Evolutionary conservation across 2,888 invertebrate species (phyloP).

Genomic region (Hypercompe scribonia): DNA sequence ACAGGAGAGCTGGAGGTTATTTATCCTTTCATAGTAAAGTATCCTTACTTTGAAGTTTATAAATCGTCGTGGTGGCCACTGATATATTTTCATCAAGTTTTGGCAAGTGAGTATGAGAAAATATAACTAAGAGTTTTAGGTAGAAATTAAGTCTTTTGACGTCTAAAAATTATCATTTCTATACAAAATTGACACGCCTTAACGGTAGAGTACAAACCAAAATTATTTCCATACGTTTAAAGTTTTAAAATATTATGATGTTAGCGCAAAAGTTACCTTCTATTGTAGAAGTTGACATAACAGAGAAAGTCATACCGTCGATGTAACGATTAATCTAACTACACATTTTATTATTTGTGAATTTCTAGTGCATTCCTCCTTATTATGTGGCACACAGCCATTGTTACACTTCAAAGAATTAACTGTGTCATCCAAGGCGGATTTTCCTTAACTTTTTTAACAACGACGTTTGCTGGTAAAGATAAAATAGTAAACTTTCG

Average conservation of each 20-base stretch:
- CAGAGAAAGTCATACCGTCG: not conserved
- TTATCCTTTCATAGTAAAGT: conserved; percentile 67
- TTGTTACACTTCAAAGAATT: conserved; percentile 8
- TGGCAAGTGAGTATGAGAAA: conserved; percentile 63
- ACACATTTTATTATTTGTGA: conserved; percentile 9
- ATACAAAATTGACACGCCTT: not conserved
- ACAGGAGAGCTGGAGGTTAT: conserved; percentile 55
- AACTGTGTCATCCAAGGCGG: not conserved
- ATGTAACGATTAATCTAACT: not conserved
- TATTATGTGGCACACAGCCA: conserved; percentile 2
- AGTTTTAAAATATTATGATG: not conserved
- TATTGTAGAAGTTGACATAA: not conserved
- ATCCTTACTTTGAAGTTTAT: conserved; percentile 64
- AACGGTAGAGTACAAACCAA: not conserved
- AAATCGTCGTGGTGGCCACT: conserved; percentile 56
- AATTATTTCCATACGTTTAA: not conserved
- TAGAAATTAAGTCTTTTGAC: too few relatives aligned
- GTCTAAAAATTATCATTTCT: not conserved
- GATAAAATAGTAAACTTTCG: not conserved
- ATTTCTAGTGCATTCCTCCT: conserved; percentile 11
- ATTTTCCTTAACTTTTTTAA: not conserved
- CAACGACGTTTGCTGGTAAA: not conserved
- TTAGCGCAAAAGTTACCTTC: not conserved
- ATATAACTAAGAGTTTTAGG: too few relatives aligned
- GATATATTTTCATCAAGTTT: conserved; percentile 68